Conservation (phyloP, 2,888 invertebrate species). For the Cephus pulcher region DNA sequence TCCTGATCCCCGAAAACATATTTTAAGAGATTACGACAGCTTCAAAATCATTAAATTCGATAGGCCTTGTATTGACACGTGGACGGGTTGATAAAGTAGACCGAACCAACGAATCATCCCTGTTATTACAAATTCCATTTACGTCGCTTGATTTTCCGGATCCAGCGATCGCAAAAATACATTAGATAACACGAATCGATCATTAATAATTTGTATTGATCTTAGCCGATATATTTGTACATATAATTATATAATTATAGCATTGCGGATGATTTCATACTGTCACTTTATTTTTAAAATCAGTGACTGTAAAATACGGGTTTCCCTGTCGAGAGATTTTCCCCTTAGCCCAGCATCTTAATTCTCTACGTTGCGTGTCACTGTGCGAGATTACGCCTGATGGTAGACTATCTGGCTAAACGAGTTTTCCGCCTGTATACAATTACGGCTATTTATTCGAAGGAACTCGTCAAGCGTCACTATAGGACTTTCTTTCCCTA, state of each 20-base stretch:
- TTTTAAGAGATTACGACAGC: too few relatives aligned
- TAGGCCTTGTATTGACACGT: too few relatives aligned
- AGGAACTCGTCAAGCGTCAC: not conserved
- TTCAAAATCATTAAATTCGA: too few relatives aligned
- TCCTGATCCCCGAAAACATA: too few relatives aligned
- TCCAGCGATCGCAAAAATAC: too few relatives aligned
- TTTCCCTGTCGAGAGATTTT: not conserved
- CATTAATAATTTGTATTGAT: not conserved
- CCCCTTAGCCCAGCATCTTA: not conserved
- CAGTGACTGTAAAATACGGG: not conserved
- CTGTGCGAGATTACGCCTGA: not conserved
- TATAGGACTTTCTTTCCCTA: too few relatives aligned
- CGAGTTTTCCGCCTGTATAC: not conserved
- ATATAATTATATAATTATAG: not conserved
- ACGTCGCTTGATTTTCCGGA: too few relatives aligned
- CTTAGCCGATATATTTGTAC: too few relatives aligned
- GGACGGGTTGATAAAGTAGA: too few relatives aligned
- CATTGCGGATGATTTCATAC: not conserved
- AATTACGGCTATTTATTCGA: not conserved
- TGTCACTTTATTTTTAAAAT: not conserved
- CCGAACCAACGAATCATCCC: too few relatives aligned
- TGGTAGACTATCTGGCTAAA: not conserved
- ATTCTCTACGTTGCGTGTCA: not conserved
- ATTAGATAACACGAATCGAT: not conserved
- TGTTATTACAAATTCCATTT: too few relatives aligned